Evolutionary conservation across 2,113 vertebrate genomes (phyloP), one percentile per base, ranked within the genome.

Genomic region (Phodopus roborovskii): DNA sequence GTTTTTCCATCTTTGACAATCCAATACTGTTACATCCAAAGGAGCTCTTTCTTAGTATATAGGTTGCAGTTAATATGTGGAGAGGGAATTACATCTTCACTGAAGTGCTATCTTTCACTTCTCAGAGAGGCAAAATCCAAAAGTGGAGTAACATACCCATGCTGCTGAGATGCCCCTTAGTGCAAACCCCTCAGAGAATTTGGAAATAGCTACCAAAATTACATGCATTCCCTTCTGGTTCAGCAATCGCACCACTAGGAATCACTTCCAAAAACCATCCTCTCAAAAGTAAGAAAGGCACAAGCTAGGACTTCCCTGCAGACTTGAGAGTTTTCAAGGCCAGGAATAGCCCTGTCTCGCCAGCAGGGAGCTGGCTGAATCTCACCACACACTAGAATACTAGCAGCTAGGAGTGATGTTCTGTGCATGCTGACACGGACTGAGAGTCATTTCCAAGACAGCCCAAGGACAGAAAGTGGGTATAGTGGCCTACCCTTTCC

Each of bases 11-110:
- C 81, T 39, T 68, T 70, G 45, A 50, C 84, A 85, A 17, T 22
- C 58, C 73, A 60, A 68, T 39, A 56, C 64, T 22, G 28, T 78
- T 73, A 64, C 28, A 64, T 60, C 53, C 53, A 33, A 85, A 84
- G 77, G 24, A 84, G 28, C 73, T 70, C 45, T 83, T 75, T 88
- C 68, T 82, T 88, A 95, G 53, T 68, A 94, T 70, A 91, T 28
- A 79, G 56, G 42, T 64, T 53, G 45, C 28, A 92, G 92, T 20
- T 28, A 28, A 30, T 48, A 4, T 20, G 17, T 45, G 62, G 26
- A 30, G 26, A 53, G 58, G 15, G 77, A 84, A 84, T 30, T 12
- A 20, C 45, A 58, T 36, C 82, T 42, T 79, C 88, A 58, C 78
- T n/a, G 20, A 42, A 66, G 66, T 66, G 53, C 6, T 73, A 66